phyloP scores from a whole-genome alignment of 2,797 vertebrate species.

The Babyrousa celebensis region DNA sequence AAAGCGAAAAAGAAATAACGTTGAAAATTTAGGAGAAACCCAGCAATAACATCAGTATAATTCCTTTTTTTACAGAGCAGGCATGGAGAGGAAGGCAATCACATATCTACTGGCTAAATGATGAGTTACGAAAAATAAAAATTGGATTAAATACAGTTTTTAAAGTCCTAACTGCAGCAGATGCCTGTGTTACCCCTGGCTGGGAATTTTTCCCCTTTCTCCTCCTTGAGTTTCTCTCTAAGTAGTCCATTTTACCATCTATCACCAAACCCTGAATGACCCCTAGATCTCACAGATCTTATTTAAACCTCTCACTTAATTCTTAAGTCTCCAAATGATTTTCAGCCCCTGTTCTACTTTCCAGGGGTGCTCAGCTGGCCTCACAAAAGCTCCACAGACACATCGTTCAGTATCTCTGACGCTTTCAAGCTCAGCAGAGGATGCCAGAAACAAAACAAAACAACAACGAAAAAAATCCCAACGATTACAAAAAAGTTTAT shows the following conservation, averaged over 20 bases:
- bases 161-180: conserved; percentile 71
- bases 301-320: conserved; percentile 81
- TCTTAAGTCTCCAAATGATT: conserved; percentile 79
- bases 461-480: conserved; percentile 69
- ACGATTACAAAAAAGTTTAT: conserved; percentile 87
- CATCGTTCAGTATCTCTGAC: conserved; percentile 77
- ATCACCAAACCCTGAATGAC: conserved; percentile 68
- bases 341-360: conserved; percentile 82
- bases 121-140: conserved; percentile 75
- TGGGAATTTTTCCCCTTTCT: conserved; percentile 80
- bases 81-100: conserved; percentile 50
- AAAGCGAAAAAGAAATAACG: conserved; percentile 74
- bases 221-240: conserved; percentile 79
- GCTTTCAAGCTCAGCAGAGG: conserved; percentile 83
- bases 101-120: conserved; percentile 72
- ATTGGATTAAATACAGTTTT: conserved; percentile 76
- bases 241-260: conserved; percentile 75
- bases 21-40: conserved; percentile 78
- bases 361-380: conserved; percentile 80
- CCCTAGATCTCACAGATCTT: conserved; percentile 78
- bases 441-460: conserved; percentile 80
- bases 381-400: conserved; percentile 74
- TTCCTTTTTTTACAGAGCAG: conserved; percentile 63
- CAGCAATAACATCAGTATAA: conserved; percentile 81
- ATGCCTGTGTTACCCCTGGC: conserved; percentile 66